Base-by-base conservation (phyloP, 2,113 vertebrate species). In the Vidua chalybeata region DNA sequence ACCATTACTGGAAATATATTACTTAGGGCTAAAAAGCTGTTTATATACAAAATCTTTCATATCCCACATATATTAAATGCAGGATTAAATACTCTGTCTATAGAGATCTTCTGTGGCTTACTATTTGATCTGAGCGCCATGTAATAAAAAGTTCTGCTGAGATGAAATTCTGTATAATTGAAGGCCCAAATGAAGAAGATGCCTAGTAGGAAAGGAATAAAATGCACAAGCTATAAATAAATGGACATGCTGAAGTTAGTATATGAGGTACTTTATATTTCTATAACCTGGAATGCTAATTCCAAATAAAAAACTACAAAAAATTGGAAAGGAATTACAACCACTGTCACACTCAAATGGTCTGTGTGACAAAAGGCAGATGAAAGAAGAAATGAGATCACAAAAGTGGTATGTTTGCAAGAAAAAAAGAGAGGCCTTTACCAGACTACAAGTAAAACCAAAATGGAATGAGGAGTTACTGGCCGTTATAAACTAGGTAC, bases 101-200 rank as follows among this genome's bases (percentile, higher is more conserved):
- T 71, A 66, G 82, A 73, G 63, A 66, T 88, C 49, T 91, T 64
- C 18, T 74, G 11, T 0, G 0, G 48, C 49, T 88, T 79, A 51
- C 37, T 77, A 24, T 91, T 93, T 91, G 74, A 62, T 91, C 72
- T 96, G 72, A 93, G 33, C n/a, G 83, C 24, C 39, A 15, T 52
- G 28, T 82, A 87, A 85, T 85, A 59, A 85, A 59, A 64, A 71
- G 49, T 80, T 94, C 69, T 79, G 59, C 61, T 86, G 62, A 76
- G 48, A 78, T 85, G 59, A 71, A 89, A 84, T 84, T 85, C 71
- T 86, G 22, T 74, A 33, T 91, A 88, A 92, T 84, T 89, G 51
- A 84, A 84, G 86, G 22, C 11, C 31, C 79, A 91, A 56, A 94
- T 81, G 41, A 94, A 89, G 87, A 81, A 92, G 66, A n/a, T 77